Evolutionary conservation across 92 coral and sea anemone species (phyloP), one percentile per base, ranked within the genome.

Genomic region (Pocillopora meandrina): DNA sequence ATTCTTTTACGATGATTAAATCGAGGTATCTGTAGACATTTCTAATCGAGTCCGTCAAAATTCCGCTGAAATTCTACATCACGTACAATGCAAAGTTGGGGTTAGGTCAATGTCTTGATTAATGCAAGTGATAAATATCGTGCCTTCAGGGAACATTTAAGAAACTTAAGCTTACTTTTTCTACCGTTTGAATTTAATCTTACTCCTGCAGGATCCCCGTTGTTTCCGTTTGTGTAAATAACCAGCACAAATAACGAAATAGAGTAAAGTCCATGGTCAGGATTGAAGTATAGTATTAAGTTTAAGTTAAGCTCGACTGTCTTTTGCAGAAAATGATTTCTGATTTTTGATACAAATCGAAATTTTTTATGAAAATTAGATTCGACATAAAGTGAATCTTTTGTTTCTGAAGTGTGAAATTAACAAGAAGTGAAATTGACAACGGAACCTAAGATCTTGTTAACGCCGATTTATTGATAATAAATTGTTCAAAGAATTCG

Each of bases 381-480:
- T 76, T 67, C 35, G 18, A 1, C 21, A 68, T 55, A 56, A 49
- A 18, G 18, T 9, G 58, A 71, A 56, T 81, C 42, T 33, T 20
- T 81, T 81, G 70, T 81, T 81, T 81, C 61, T 47, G 34, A 36
- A 59, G 77, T 57, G 85, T 42, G 85, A 58, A 81, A 81, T 81
- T 69, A 19, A 79, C 63, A 21, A 79, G 62, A 59, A 76, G 68
- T 63, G 68, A 14, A 79, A 67, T 20, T 31, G 19, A 79, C 21
- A 34, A 57, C 15, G 20, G 14, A 17, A 42, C 52, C 47, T 10
- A 67, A 13, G 64, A 55, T 23, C 63, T 49, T 79, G 74, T 67
- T 52, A 66, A 14, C 23, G 64, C 21, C 73, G 2, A 16, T 81
- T 71, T 56, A 60, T 12, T 21, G 78, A 35, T 14, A 47, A 72